Base-by-base conservation (phyloP, 2,888 invertebrate species). In the Suillia variegata region DNA sequence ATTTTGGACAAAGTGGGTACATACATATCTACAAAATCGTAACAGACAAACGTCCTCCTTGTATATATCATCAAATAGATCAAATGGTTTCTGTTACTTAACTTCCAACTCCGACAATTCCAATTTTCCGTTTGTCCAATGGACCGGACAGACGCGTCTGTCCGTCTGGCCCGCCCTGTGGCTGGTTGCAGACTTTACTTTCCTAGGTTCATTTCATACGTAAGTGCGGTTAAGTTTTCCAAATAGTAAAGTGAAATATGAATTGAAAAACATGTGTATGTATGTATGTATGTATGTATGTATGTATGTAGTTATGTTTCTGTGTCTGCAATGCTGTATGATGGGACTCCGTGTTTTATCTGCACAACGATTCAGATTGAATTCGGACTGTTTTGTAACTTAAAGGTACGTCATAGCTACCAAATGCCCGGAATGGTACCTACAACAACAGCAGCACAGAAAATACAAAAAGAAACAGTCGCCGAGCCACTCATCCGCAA, bases 201-300 rank as follows among this genome's bases (percentile, higher is more conserved):
- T 4, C 22, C 48, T 4, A 20, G 48, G 48, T 48, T 48, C 24
- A 50, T 17, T 21, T 50, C 15, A 8, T n/a, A 17, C 50, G 31
- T 24, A 50, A 50, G 24, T 50, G 50, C 50, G 50, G 50, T 50
- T 50, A 50, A 50, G 24, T 50, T 50, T 17, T 17, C 50, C 24
- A 24, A 6, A 50, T 26, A 24, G 48, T 10, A 13, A 13, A 18
- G 17, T 48, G 6, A 48, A 48, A 48, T 22, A 48, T 22, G 22
- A 48, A 48, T 10, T 22, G 18, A n/a, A 8, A n/a, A 13, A 13
- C n/a, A 62, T 59, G 33, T 61, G 34, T 56, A 22, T 64, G 21
- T 67, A 34, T 54, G 60, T 58, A 48, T 62, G 61, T 59, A 58
- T 56, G 55, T 38, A 57, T 33, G 22, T 56, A 20, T 52, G 45